Evolutionary conservation across 2,797 vertebrate genomes (phyloP).

Genomic region (Cuniculus paca): DNA sequence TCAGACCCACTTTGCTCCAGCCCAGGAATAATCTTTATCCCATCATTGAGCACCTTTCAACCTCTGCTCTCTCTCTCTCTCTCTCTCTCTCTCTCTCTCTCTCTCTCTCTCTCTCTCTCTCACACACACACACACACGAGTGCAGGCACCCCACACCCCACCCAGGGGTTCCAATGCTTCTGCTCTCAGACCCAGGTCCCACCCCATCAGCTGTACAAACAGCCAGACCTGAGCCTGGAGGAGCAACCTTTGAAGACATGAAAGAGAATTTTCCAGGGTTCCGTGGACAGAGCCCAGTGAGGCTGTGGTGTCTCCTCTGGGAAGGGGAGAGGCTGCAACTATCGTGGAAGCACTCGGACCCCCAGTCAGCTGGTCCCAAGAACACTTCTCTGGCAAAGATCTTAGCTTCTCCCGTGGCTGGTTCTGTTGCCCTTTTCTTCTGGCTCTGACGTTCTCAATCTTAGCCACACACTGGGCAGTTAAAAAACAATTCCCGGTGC

Average conservation of each 20-base stretch:
- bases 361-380: neutral
- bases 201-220: neutral
- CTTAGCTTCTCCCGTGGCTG: neutral
- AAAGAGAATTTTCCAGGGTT: neutral
- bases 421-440: neutral
- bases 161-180: neutral
- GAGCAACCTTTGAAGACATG: neutral
- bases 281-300: neutral
- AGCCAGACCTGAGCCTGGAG: neutral
- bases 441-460: neutral
- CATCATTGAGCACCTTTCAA: neutral
- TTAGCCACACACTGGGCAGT: neutral
- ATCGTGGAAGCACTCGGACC: neutral
- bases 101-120: no score
- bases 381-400: neutral
- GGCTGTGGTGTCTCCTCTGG: neutral
- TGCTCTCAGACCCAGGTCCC: neutral
- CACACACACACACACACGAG: neutral
- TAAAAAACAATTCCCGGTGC: neutral
- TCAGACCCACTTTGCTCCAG: neutral
- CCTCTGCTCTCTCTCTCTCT: no score
- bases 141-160: neutral
- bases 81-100: no score
- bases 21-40: rapidly evolving
- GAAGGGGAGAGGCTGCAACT: neutral